These are phyloP conservation scores for Eulithis prunata DNA, from an alignment of 2,888 invertebrate genomes.

Conservation along the genomic window DNA sequence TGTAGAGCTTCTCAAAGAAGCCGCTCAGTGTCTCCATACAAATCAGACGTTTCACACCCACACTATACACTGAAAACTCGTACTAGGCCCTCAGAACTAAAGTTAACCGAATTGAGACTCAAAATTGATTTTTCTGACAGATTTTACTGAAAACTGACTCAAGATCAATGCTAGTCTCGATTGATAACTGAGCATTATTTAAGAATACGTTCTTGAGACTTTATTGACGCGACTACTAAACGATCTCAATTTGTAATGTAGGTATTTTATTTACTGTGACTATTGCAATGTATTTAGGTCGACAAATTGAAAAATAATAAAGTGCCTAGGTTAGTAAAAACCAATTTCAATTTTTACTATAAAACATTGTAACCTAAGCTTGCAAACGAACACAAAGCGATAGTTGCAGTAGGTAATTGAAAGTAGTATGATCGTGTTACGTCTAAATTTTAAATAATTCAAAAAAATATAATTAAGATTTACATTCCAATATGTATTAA, in stretches of 20 bases:
- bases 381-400: not conserved
- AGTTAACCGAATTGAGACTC: not conserved
- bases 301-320: no score
- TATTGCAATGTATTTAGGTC: not conserved
- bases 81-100: no score
- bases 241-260: constrained; percentile 23
- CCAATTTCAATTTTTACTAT: no score
- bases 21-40: no score
- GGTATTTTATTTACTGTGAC: constrained; percentile 25
- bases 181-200: not conserved
- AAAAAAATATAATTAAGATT: constrained; percentile 20
- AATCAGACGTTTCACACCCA: no score
- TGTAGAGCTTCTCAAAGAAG: no score
- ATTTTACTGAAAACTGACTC: no score
- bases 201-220: constrained; percentile 2
- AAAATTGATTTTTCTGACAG: not conserved
- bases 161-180: no score
- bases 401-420: constrained; percentile 11
- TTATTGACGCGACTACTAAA: constrained; percentile 18
- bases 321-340: no score
- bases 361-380: no score
- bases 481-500: constrained; percentile 43
- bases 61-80: no score
- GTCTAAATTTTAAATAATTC: constrained; percentile 22
- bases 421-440: constrained; percentile 11